Conservation (phyloP, 2,113 vertebrate genomes). For the Onychostruthus taczanowskii region DNA sequence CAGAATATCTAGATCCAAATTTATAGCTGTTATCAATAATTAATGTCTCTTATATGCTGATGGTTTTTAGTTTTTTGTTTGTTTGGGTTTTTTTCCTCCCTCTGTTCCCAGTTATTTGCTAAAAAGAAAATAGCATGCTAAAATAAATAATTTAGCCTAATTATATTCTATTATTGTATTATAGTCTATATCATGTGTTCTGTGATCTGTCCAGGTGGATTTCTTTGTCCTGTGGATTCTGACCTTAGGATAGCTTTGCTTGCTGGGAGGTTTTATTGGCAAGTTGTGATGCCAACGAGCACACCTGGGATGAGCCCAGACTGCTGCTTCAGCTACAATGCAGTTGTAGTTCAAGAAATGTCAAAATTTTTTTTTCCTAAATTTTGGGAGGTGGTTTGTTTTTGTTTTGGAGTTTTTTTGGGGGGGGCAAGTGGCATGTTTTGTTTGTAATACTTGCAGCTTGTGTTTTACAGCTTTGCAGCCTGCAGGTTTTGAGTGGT, state of each 20-base stretch:
- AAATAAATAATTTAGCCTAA: background rate
- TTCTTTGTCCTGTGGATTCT: background rate
- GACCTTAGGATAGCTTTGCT: background rate
- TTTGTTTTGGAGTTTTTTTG: background rate
- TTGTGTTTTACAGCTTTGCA: background rate
- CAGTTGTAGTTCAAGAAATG: background rate
- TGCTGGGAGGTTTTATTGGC: background rate
- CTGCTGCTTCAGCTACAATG: background rate
- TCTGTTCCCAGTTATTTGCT: background rate
- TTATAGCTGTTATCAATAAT: background rate
- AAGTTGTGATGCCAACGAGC: background rate
- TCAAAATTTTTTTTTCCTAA: background rate
- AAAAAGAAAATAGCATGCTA: background rate
- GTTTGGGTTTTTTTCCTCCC: background rate
- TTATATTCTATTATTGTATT: background rate
- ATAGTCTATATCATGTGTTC: background rate
- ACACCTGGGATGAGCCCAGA: background rate
- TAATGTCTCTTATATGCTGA: background rate
- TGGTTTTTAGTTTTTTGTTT: background rate
- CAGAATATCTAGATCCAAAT: background rate
- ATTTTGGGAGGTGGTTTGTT: background rate
- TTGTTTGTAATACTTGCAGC: background rate
- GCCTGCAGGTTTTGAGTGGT: background rate
- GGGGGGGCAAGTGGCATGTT: rapidly evolving
- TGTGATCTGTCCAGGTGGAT: background rate